Conservation (phyloP, 2,888 invertebrate genomes). For the Cantharis rufa region DNA sequence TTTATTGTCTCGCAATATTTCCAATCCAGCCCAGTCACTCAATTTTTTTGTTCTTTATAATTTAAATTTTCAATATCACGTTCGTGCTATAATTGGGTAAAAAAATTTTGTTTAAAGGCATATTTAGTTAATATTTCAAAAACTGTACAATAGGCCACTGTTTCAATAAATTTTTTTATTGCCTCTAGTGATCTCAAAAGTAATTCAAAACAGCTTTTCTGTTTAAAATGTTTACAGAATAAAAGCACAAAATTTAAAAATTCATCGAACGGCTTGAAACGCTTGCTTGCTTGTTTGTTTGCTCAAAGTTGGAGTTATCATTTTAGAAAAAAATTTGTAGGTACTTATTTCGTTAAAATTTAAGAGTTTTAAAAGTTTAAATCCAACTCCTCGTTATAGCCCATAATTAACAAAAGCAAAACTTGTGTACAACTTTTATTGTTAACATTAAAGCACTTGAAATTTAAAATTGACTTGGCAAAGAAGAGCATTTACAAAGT, state of each 20-base stretch:
- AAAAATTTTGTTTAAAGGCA: neutral
- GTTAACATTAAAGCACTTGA: neutral
- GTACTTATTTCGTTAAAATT: neutral
- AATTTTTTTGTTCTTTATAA: no score
- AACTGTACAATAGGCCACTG: neutral
- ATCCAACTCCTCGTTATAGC: neutral
- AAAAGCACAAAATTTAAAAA: neutral
- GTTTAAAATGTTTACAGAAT: neutral
- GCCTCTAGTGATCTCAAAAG: neutral
- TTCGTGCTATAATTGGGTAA: no score
- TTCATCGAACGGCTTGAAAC: neutral
- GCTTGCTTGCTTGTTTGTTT: neutral
- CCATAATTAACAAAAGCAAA: neutral
- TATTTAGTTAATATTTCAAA: neutral
- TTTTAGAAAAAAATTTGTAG: neutral
- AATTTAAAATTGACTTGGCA: neutral
- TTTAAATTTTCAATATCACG: no score
- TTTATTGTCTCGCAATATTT: no score
- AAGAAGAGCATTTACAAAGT: neutral
- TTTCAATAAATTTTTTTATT: neutral
- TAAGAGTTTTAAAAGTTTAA: neutral
- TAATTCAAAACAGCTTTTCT: neutral
- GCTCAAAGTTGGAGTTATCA: neutral
- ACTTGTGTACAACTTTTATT: neutral
- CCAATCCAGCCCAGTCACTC: no score